phyloP scores from a whole-genome alignment of 2,113 vertebrate species.

The Mastomys natalensis region DNA sequence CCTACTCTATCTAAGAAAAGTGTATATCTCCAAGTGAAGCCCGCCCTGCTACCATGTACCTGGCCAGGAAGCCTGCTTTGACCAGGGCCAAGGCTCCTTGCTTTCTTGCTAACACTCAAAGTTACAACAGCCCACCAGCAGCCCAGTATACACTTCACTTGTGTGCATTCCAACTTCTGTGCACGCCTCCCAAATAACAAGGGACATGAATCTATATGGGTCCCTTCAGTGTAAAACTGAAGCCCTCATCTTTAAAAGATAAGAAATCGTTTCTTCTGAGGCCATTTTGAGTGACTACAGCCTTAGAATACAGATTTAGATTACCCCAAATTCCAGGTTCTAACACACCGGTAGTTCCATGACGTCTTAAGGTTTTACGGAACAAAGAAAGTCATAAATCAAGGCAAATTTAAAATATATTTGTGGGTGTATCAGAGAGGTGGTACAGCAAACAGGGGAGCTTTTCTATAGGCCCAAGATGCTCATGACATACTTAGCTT shows the following conservation, averaged over 20 bases:
- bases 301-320: background rate
- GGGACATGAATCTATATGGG: fast-evolving
- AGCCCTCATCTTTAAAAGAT: background rate
- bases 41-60: background rate
- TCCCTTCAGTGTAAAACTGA: too few relatives aligned
- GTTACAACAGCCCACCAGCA: background rate
- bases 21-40: background rate
- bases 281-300: background rate
- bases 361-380: background rate
- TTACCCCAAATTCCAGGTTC: background rate
- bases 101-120: background rate
- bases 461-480: background rate
- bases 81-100: fast-evolving
- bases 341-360: background rate
- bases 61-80: background rate
- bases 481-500: background rate
- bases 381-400: background rate
- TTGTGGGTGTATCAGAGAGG: background rate
- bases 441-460: background rate
- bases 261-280: background rate
- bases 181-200: background rate
- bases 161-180: too few relatives aligned
- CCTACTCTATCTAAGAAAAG: background rate
- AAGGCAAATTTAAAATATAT: background rate
- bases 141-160: background rate